Evolutionary conservation across 92 coral and sea anemone species (phyloP).

Genomic region (Parazoanthus atlanticus): DNA sequence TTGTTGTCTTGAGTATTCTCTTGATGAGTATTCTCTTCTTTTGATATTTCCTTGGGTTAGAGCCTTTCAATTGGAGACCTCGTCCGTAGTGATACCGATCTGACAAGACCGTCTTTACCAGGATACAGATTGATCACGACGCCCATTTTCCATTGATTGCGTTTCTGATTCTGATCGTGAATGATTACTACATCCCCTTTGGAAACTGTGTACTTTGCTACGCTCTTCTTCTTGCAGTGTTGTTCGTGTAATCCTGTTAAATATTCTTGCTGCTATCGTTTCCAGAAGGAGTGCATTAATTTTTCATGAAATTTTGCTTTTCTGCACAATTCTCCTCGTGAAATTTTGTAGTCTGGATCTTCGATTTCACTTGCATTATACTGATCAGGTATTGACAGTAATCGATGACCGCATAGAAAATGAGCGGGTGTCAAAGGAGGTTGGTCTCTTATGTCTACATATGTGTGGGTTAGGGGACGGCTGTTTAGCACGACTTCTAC

Average conservation of each 20-base stretch:
- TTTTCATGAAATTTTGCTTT: constrained; percentile 25
- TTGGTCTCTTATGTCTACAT: constrained; percentile 18
- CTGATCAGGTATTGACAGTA: constrained; percentile 26
- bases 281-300: constrained; percentile 26
- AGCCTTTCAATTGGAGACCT: no score
- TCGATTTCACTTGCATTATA: background rate
- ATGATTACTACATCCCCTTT: constrained; percentile 24
- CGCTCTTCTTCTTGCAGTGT: background rate
- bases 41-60: no score
- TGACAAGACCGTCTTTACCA: constrained; percentile 47
- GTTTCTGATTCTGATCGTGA: no score
- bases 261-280: constrained; percentile 22
- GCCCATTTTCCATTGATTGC: constrained; percentile 17
- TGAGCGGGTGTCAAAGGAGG: constrained; percentile 8
- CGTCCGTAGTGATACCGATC: no score
- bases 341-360: background rate
- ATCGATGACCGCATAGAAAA: constrained; percentile 1
- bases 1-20: constrained; percentile 5
- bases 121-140: constrained; percentile 22
- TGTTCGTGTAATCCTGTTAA: constrained; percentile 27
- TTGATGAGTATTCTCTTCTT: no score
- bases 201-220: constrained; percentile 20
- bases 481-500: constrained; percentile 10
- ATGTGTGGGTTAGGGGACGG: constrained; percentile 28
- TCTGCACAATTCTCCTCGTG: constrained; percentile 7